Evolutionary conservation across 2,113 vertebrate species (phyloP).

Genomic region (Toxotes jaculatrix): DNA sequence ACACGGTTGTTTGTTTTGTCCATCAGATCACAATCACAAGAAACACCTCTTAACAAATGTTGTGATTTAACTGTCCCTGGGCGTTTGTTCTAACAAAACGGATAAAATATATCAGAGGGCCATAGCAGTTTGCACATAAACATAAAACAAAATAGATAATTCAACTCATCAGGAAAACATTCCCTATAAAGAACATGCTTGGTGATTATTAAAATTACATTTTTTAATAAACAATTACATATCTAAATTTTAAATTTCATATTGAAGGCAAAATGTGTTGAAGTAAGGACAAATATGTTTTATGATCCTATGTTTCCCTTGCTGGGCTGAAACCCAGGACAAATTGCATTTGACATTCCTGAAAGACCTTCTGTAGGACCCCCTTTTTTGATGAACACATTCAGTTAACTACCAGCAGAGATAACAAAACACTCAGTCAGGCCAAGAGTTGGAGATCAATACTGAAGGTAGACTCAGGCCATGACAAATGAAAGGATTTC

Average conservation of each 20-base stretch:
- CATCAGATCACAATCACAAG: constrained; percentile 64
- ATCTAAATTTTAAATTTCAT: constrained; percentile 70
- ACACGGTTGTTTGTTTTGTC: constrained; percentile 60
- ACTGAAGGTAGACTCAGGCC: constrained; percentile 24
- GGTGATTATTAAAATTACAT: constrained; percentile 76
- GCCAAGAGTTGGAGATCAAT: constrained; percentile 30
- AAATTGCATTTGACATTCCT: constrained; percentile 57
- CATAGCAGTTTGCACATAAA: constrained; percentile 64
- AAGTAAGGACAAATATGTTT: constrained; percentile 68
- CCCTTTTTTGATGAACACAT: constrained; percentile 59
- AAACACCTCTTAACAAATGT: constrained; percentile 62
- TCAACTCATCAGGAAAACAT: constrained; percentile 79
- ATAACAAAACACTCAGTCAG: constrained; percentile 35
- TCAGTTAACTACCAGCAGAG: constrained; percentile 65
- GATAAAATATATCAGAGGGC: constrained; percentile 66
- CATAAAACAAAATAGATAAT: constrained; percentile 73
- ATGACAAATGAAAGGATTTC: constrained; percentile 13
- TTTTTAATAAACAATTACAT: constrained; percentile 81
- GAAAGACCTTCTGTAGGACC: constrained; percentile 34
- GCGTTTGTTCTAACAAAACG: constrained; percentile 58
- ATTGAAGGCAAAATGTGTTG: constrained; percentile 77
- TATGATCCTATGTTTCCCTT: constrained; percentile 56
- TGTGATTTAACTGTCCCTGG: constrained; percentile 68
- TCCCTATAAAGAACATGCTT: constrained; percentile 81
- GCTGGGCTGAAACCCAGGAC: constrained; percentile 50